Conservation (phyloP, 2,797 vertebrate genomes). For the Chaetophractus vellerosus region DNA sequence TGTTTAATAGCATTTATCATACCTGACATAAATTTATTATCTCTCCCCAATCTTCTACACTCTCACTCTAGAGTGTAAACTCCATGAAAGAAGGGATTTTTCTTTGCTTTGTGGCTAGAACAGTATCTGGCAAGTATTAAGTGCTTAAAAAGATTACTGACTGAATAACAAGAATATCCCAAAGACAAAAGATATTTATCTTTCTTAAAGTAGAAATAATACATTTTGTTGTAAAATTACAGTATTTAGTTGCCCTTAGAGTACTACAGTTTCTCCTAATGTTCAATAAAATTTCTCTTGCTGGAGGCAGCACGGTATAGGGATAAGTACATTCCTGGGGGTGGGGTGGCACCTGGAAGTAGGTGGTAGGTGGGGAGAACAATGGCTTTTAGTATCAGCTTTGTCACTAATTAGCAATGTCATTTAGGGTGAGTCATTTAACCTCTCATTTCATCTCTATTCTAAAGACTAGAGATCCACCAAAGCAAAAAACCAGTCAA, state of each 20-base stretch:
- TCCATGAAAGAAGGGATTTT: background rate
- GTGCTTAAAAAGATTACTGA: background rate
- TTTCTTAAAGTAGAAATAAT: constrained; percentile 49
- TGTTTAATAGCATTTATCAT: background rate
- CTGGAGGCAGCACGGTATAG: background rate
- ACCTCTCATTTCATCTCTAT: constrained; percentile 54
- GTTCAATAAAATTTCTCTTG: background rate
- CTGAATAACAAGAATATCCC: constrained; percentile 34
- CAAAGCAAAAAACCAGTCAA: constrained; percentile 24
- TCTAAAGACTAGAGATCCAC: constrained; percentile 1
- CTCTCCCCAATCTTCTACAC: background rate
- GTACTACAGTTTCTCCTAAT: background rate
- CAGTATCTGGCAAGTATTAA: constrained; percentile 19
- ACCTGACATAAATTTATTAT: background rate
- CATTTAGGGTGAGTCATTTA: constrained; percentile 66
- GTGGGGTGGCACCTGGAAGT: too few relatives aligned
- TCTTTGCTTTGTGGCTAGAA: background rate
- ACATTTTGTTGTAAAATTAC: background rate
- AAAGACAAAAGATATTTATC: background rate
- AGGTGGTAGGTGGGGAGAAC: constrained; percentile 15
- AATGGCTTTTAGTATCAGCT: background rate
- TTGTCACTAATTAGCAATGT: constrained; percentile 56
- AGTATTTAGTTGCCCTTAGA: background rate
- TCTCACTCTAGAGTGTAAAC: background rate
- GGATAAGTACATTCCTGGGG: background rate